Base-by-base conservation (phyloP, 2,797 vertebrate species). In the Semaprochilodus insignis region DNA sequence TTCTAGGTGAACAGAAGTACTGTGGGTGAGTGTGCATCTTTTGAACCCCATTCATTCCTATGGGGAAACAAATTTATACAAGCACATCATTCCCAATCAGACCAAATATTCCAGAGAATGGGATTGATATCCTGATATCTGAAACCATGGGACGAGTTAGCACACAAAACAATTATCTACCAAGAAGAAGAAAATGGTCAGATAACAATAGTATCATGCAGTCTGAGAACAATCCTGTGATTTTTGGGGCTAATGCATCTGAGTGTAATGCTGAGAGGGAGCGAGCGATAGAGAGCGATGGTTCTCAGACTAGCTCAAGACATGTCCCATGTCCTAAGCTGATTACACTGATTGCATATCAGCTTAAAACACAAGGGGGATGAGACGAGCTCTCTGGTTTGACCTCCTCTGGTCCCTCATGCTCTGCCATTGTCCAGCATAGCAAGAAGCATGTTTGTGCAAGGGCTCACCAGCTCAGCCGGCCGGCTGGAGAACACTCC, bases 301-400 rank as follows among this genome's bases (percentile, higher is more conserved):
- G 88, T 91, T 91, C 88, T 91, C 90, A 88, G 89, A 89, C 78
- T 76, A 81, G 78, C 8, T 82, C 90, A 90, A 86, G 87, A 84
- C 89, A 91, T 92, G 94, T 92, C 91, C 79, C 77, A 78, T 85
- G 87, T 91, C 89, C 91, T 93, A 92, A 90, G 85, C 81, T 93
- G 94, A 96, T 96, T 95, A 94, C 88, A 91, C 90, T 93, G 91
- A 91, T 95, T 94, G 95, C 95, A 93, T 92, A 95, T 93, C 93
- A 91, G 93, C 93, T 94, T 93, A 93, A 92, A 88, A 88, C 91
- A 88, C 81, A 82, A 83, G 81, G 92, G 89, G 86, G 91, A 89
- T 88, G 83, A 89, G 94, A 94, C 90, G 87, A 91, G 89, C 85
- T 86, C 92, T 89, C 90, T 91, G 85, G 86, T 90, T 94, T 95